These are phyloP conservation scores for Fratercula arctica DNA, from an alignment of 2,797 vertebrate genomes.

Conservation along the genomic window DNA sequence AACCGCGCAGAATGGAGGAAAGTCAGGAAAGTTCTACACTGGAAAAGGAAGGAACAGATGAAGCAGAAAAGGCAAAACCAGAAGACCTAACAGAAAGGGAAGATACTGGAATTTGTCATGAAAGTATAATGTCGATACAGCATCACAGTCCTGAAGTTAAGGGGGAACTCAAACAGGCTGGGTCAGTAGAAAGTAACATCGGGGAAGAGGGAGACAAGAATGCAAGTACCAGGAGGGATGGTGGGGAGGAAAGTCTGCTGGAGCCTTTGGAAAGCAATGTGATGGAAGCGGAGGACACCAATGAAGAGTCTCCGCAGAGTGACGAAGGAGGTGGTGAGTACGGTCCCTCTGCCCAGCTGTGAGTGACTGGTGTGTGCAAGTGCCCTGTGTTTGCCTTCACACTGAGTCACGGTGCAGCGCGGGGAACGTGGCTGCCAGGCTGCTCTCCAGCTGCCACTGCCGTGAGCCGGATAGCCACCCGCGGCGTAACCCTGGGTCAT, in stretches of 20 bases:
- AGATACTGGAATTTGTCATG: neutral
- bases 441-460: neutral
- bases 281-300: neutral
- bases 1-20: neutral
- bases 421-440: neutral
- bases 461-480: neutral
- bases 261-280: neutral
- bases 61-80: neutral
- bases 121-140: neutral
- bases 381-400: neutral
- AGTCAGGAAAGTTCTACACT: neutral
- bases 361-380: neutral
- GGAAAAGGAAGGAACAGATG: neutral
- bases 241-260: neutral
- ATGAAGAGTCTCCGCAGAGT: neutral
- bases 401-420: neutral
- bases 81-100: neutral
- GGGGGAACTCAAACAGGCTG: neutral
- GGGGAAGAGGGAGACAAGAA: constrained; percentile 28
- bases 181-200: neutral
- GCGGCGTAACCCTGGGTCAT: neutral
- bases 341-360: neutral
- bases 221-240: constrained; percentile 1
- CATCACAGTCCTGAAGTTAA: neutral
- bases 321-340: constrained; percentile 73